phyloP scores from a whole-genome alignment of 2,888 invertebrate species.

The Geophilus truncorum region DNA sequence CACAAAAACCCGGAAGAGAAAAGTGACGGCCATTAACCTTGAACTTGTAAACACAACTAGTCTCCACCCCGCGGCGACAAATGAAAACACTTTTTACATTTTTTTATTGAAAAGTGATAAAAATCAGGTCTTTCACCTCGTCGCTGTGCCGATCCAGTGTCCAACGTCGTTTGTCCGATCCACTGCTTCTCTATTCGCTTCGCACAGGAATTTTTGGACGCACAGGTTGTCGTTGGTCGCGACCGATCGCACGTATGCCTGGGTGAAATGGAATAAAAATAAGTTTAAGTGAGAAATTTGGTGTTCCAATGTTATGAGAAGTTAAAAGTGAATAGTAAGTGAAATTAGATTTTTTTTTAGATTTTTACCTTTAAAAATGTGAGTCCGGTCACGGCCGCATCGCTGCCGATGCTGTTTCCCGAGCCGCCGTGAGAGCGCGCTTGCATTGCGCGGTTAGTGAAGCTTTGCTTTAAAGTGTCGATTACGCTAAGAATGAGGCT shows the following conservation, averaged over 20 bases:
- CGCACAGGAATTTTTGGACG: slow-evolving; percentile 80
- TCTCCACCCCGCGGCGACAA: neutral
- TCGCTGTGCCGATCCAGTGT: slow-evolving; percentile 84
- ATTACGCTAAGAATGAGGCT: slow-evolving; percentile 51
- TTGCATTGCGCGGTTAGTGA: slow-evolving; percentile 80
- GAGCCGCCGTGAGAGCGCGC: slow-evolving; percentile 77
- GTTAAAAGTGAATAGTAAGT: neutral
- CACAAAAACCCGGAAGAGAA: neutral
- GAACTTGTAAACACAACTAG: neutral
- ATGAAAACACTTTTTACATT: neutral
- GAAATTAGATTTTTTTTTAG: too few species aligned
- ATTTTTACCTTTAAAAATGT: slow-evolving; percentile 80
- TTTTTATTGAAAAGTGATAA: too few species aligned
- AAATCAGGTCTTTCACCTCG: slow-evolving; percentile 75
- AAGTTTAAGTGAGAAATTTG: neutral
- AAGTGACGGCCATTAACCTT: neutral
- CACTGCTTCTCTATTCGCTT: slow-evolving; percentile 81
- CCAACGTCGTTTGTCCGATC: slow-evolving; percentile 64
- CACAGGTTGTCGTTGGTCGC: slow-evolving; percentile 71
- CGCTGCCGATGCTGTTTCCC: slow-evolving; percentile 85
- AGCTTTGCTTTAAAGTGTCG: slow-evolving; percentile 86
- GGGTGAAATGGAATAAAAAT: neutral
- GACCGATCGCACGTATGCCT: slow-evolving; percentile 75
- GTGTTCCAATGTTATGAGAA: too few species aligned
- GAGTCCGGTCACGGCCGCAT: slow-evolving; percentile 80